Evolutionary conservation across 2,797 vertebrate genomes (phyloP).

Genomic region (Amphiprion clarkii): DNA sequence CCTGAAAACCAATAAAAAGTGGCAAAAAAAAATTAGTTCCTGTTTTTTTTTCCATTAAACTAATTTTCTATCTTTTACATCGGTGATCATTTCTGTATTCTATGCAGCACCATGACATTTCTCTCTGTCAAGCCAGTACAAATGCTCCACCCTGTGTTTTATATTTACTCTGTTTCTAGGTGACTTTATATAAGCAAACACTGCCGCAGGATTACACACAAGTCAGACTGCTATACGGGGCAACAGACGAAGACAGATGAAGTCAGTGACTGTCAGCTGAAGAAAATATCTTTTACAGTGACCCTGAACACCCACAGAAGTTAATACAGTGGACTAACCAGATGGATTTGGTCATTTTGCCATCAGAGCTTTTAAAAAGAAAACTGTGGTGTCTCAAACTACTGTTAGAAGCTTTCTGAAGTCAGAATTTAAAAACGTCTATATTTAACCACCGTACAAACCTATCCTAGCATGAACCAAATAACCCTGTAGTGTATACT

Average conservation of each 20-base stretch:
- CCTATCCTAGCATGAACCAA: neutral
- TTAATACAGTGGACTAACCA: too few species aligned
- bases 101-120: neutral
- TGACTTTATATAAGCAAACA: neutral
- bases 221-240: neutral
- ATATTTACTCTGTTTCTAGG: neutral
- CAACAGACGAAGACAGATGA: neutral
- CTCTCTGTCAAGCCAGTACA: neutral
- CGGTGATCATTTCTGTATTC: neutral
- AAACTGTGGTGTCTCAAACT: neutral
- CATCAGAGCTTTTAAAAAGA: neutral
- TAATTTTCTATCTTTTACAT: neutral
- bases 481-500: neutral
- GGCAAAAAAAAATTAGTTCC: neutral
- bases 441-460: neutral
- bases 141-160: neutral
- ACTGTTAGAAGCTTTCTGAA: neutral
- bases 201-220: slow-evolving; percentile 4
- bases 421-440: neutral
- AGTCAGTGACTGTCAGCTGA: neutral
- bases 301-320: too few species aligned
- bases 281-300: too few species aligned
- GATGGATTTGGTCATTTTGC: neutral
- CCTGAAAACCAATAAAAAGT: slow-evolving; percentile 84
- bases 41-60: neutral